Conservation (phyloP, 2,113 vertebrate genomes). For the Poeciliopsis turrubarensis region DNA sequence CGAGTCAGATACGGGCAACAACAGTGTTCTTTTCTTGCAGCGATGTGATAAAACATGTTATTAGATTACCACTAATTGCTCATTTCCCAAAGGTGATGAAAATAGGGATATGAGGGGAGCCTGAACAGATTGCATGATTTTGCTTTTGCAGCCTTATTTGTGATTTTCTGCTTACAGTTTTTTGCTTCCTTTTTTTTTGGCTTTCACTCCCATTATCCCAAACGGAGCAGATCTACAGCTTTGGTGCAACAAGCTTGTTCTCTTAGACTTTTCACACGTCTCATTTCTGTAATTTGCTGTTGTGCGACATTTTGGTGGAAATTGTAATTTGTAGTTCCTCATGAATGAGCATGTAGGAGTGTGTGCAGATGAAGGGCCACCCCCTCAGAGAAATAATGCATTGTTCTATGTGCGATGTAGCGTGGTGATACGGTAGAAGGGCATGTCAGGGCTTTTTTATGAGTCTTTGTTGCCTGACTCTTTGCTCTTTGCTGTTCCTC, state of each 20-base stretch:
- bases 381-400: slow-evolving; percentile 55
- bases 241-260: slow-evolving; percentile 33
- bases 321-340: slow-evolving; percentile 55
- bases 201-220: not conserved
- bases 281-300: slow-evolving; percentile 34
- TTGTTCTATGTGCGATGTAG: slow-evolving; percentile 68
- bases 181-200: not conserved
- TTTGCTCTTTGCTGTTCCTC: slow-evolving; percentile 35
- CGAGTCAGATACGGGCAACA: slow-evolving; percentile 6
- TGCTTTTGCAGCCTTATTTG: slow-evolving; percentile 17
- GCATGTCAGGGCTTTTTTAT: slow-evolving; percentile 54
- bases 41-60: slow-evolving; percentile 23
- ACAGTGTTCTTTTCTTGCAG: not conserved
- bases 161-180: not conserved
- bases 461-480: slow-evolving; percentile 73
- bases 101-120: slow-evolving; percentile 38
- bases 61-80: slow-evolving; percentile 35
- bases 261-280: slow-evolving; percentile 5
- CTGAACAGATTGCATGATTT: slow-evolving; percentile 8
- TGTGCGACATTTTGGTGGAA: slow-evolving; percentile 35
- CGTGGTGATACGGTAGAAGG: slow-evolving; percentile 38
- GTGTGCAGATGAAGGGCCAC: slow-evolving; percentile 49
- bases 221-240: slow-evolving; percentile 45
- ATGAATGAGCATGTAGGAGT: slow-evolving; percentile 38
- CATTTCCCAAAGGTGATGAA: slow-evolving; percentile 32